A percentile compares a stretch with the other conserved stretches of the same genome.
Conservation (phyloP, 2,888 invertebrate species). For the Ephialtes manifestator region DNA sequence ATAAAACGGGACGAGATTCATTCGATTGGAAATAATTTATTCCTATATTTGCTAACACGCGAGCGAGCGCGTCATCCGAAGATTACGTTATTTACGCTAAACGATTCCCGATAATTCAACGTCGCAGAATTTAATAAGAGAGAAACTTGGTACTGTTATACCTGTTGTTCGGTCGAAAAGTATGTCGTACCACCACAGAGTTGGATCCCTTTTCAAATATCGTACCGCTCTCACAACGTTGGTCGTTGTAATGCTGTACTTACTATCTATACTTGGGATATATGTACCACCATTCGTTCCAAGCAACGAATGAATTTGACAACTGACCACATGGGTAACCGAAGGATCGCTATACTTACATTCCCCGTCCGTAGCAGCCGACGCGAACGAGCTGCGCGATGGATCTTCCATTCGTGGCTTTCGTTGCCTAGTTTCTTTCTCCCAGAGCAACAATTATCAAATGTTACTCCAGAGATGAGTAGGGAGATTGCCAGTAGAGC, state of each 20-base stretch:
- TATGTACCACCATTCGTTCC: not conserved
- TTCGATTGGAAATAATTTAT: slow-evolving; percentile 24
- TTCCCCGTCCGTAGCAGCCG: slow-evolving; percentile 24
- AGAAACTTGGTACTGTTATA: not conserved
- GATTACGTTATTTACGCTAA: not conserved
- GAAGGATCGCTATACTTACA: not conserved
- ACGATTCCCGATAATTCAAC: not conserved
- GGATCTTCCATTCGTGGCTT: not conserved
- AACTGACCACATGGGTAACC: slow-evolving; percentile 48
- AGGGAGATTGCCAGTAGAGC: no score
- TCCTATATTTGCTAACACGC: not conserved
- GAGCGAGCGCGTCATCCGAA: not conserved
- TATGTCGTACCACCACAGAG: not conserved
- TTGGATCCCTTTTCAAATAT: slow-evolving; percentile 28
- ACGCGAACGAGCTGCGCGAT: slow-evolving; percentile 28
- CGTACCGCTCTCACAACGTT: slow-evolving; percentile 24
- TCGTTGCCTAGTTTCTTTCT: slow-evolving; percentile 15
- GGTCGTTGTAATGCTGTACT: slow-evolving; percentile 1
- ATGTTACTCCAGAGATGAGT: no score
- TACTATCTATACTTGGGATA: slow-evolving; percentile 16
- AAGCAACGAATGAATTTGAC: slow-evolving; percentile 54
- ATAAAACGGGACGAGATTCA: not conserved
- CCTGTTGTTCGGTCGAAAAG: not conserved
- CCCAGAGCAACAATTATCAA: no score
- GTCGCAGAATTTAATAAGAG: not conserved